Conservation (phyloP, 2,113 vertebrate species). For the Heliornis fulica region DNA sequence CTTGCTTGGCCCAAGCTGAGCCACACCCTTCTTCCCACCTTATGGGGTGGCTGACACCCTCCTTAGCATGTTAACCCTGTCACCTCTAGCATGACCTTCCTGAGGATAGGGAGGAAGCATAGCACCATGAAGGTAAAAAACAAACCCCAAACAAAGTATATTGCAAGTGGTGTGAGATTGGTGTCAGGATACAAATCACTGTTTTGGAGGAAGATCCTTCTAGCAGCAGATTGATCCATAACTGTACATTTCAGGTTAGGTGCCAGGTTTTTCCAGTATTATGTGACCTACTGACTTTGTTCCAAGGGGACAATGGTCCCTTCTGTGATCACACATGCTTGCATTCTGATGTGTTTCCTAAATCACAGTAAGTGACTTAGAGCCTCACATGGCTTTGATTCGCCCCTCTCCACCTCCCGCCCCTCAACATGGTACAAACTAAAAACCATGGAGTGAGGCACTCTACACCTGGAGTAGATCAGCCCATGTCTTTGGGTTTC, state of each 20-base stretch:
- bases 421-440: background rate
- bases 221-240: background rate
- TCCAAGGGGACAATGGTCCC: background rate
- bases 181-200: background rate
- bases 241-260: background rate
- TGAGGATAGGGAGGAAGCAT: background rate
- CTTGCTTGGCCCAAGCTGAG: background rate
- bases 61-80: background rate
- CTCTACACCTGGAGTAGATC: background rate
- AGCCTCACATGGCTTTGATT: background rate
- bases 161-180: background rate
- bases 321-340: background rate
- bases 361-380: background rate
- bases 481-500: background rate
- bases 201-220: background rate
- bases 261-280: background rate
- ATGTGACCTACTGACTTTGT: background rate
- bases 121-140: background rate
- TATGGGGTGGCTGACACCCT: fast-evolving
- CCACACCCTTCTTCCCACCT: background rate
- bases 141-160: background rate
- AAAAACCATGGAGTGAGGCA: background rate
- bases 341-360: background rate
- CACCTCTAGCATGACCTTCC: background rate
- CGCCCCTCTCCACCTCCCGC: background rate